These are phyloP conservation scores for Drosophila demipolita DNA, from an alignment of 2,888 invertebrate genomes.

Conservation along the genomic window DNA sequence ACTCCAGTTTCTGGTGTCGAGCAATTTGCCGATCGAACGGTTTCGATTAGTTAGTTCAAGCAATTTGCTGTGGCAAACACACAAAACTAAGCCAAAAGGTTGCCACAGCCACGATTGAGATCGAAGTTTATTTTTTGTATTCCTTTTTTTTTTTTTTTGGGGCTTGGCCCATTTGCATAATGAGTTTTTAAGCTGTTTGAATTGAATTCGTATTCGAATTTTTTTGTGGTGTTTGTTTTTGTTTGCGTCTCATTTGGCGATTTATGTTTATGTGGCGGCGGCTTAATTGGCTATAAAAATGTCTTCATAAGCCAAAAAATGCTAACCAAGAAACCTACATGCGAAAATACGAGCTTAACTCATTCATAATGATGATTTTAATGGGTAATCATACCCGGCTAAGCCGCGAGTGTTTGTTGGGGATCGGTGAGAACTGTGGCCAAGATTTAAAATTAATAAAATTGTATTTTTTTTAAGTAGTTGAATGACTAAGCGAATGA, in stretches of 20 bases:
- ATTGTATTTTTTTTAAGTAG: background rate
- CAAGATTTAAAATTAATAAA: background rate
- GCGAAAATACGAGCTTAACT: conserved; percentile 45
- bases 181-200: conserved; percentile 79
- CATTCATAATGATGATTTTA: conserved; percentile 32
- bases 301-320: conserved; percentile 68
- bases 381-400: conserved; percentile 27
- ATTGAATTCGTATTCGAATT: conserved; percentile 63
- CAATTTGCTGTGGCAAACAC: conserved; percentile 59
- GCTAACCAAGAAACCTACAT: conserved; percentile 24
- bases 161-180: conserved; percentile 73
- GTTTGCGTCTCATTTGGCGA: conserved; percentile 40
- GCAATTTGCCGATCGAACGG: conserved; percentile 50
- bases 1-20: background rate
- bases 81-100: conserved; percentile 49
- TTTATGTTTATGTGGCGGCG: conserved; percentile 69
- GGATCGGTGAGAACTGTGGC: background rate
- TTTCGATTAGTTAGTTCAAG: conserved; percentile 47
- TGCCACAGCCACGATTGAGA: conserved; percentile 40
- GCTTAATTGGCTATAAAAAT: conserved; percentile 80
- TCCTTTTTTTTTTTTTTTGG: conserved; percentile 13
- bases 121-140: conserved; percentile 13
- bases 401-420: background rate
- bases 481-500: background rate
- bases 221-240: conserved; percentile 4